A percentile compares a stretch with the other conserved stretches of the same genome.
Conservation (phyloP, 2,113 vertebrate genomes). For the Calidris pygmaea region DNA sequence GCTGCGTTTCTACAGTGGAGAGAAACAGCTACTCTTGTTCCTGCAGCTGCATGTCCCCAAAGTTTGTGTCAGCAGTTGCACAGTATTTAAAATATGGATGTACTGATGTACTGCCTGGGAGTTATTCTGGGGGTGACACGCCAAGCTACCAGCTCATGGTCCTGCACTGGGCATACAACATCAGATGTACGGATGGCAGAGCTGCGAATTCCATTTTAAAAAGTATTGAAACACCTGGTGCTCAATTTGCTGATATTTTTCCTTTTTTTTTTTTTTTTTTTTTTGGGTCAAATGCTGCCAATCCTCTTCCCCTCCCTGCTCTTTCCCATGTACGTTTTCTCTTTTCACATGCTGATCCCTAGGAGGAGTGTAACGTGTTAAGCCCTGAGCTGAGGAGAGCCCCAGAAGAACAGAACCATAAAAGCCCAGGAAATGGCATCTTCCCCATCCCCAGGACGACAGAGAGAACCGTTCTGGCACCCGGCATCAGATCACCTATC, state of each 20-base stretch:
- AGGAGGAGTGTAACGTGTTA: neutral
- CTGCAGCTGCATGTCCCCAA: neutral
- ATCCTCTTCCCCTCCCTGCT: neutral
- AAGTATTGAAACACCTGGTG: neutral
- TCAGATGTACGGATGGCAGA: neutral
- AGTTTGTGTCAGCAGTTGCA: constrained; percentile 26
- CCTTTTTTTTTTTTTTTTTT: neutral
- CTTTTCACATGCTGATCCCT: neutral
- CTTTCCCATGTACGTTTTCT: neutral
- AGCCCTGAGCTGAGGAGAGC: neutral
- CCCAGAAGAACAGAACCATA: neutral
- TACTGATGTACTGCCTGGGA: neutral
- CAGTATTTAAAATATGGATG: neutral
- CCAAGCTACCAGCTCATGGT: neutral
- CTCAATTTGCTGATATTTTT: neutral
- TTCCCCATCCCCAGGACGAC: neutral
- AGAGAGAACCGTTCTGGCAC: neutral
- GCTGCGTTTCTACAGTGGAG: neutral
- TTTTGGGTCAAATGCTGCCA: neutral
- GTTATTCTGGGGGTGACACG: neutral
- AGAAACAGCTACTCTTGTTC: neutral
- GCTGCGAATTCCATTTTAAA: neutral
- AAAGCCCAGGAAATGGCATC: neutral
- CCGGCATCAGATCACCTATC: neutral
- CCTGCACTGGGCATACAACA: neutral